Evolutionary conservation across 2,888 invertebrate species (phyloP).

Genomic region (Pyrocoelia pectoralis): DNA sequence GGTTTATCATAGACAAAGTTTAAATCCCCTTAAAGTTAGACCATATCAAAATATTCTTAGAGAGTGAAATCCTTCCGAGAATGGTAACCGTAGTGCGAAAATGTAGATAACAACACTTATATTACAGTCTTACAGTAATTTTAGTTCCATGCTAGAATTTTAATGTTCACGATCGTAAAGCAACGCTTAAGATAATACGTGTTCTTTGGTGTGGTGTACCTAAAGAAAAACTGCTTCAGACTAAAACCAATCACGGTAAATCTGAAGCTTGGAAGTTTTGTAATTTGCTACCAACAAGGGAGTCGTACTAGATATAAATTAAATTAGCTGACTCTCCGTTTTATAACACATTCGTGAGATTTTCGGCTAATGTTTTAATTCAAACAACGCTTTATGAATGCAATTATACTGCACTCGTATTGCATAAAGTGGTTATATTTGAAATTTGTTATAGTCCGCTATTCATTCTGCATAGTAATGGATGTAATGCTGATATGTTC

Average conservation of each 20-base stretch:
- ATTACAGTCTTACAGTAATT: neutral
- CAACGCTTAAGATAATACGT: conserved; percentile 22
- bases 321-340: conserved; percentile 35
- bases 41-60: no score
- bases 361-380: conserved; percentile 37
- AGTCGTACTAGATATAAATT: conserved; percentile 38
- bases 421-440: conserved; percentile 6
- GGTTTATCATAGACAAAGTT: no score
- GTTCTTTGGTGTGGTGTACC: conserved; percentile 7
- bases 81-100: no score
- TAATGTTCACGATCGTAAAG: conserved; percentile 18
- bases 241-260: conserved; percentile 38
- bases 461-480: neutral
- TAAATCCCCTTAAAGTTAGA: no score
- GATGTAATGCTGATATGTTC: no score
- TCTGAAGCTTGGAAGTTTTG: conserved; percentile 36
- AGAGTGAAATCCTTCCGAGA: no score
- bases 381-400: conserved; percentile 34
- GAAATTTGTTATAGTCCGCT: neutral
- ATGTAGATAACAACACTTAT: no score
- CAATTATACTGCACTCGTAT: conserved; percentile 32
- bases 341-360: conserved; percentile 36
- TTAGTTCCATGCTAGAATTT: conserved; percentile 23
- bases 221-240: conserved; percentile 29
- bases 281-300: conserved; percentile 37